Base-by-base conservation (phyloP, 2,113 vertebrate species). In the Platysternon megacephalum region DNA sequence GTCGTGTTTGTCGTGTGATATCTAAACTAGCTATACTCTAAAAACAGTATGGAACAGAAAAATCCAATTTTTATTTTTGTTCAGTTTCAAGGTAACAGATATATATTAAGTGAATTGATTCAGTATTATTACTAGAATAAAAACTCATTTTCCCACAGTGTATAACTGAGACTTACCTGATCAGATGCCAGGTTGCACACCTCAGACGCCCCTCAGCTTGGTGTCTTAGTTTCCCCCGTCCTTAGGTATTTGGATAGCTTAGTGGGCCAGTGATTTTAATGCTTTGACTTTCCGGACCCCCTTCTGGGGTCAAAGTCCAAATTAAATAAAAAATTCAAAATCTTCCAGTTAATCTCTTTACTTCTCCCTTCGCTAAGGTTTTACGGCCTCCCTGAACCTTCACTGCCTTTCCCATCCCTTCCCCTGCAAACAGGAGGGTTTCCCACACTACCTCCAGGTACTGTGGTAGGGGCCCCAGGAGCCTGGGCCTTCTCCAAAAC, bases 351-450 rank as follows among this genome's bases (percentile, higher is more conserved):
- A 2, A 72, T 1, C 16, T 17, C 5, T 42, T 84, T 53, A 79
- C 24, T 52, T 68, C 65, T 68, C 35, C 35, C 8, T 39, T 68
- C 35, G 5, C 7, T 39, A 68, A 39, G 4, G 65, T 68, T 39
- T 21, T n/a, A n/a, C 24, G 28, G 16, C 5, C 79, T 51, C 0
- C 9, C 44, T 0, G 0, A 92, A 79, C 22, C 89, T 87, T 39
- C 5, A 4, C 12, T 79, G 44, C 49, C 79, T 58, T 28, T 46
- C n/a, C 78, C 42, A 13, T 13, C 13, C 44, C 39, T 90, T 29
- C 65, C 24, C 42, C 80, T 51, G 29, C 12, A 13, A 2, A 65
- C 86, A 83, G 49, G 51, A 93, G 82, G 87, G 83, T 46, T 93
- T 93, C 89, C 39, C 24, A 26, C 48, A 79, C 5, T 91, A 78